A percentile compares a stretch with the other conserved stretches of the same genome.
Evolutionary conservation across 2,113 vertebrate species (phyloP).

Genomic region (Saccopteryx bilineata): DNA sequence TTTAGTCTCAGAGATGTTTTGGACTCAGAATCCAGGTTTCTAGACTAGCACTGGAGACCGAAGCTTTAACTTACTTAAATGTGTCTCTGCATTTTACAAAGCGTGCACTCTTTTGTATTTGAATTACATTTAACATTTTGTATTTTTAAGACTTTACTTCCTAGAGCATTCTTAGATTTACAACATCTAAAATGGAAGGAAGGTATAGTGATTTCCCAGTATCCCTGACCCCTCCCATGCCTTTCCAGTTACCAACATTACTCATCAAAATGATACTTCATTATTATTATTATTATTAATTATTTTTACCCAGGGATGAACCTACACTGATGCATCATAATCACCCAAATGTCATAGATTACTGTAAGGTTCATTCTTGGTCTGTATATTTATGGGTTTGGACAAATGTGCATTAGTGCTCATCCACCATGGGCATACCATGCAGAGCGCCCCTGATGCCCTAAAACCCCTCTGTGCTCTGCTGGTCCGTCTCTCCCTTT

Average conservation of each 20-base stretch:
- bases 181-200: neutral
- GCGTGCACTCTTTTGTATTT: neutral
- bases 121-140: conserved; percentile 28
- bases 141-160: neutral
- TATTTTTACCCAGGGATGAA: neutral
- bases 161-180: neutral
- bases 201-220: neutral
- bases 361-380: neutral
- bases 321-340: neutral
- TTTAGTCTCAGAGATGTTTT: neutral
- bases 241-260: neutral
- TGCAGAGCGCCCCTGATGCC: neutral
- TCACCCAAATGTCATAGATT: neutral
- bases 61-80: neutral
- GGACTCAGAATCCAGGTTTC: neutral
- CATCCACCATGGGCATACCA: neutral
- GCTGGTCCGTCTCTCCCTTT: neutral
- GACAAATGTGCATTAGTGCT: neutral
- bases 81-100: conserved; percentile 17
- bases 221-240: neutral
- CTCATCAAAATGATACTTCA: neutral
- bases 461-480: neutral
- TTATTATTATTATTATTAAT: neutral
- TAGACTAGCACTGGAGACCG: neutral
- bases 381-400: neutral